Conservation (phyloP, 2,797 vertebrate genomes). For the Epinephelus malabaricus region DNA sequence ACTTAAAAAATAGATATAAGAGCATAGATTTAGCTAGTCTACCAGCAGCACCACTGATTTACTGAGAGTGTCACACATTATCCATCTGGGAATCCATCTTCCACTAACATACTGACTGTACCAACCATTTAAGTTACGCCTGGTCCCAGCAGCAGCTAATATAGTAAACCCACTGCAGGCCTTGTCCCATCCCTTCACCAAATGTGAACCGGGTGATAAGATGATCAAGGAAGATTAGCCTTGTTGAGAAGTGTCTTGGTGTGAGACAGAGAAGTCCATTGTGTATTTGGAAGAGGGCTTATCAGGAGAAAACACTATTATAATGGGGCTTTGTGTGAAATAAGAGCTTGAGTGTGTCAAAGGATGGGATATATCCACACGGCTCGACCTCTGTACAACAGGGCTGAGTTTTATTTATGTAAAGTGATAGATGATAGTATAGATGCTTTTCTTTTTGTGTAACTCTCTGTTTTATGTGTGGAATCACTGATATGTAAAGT, state of each 20-base stretch:
- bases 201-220: conserved; percentile 22
- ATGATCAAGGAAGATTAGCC: conserved; percentile 15
- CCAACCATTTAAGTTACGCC: not conserved
- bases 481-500: not conserved
- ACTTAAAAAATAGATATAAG: no score
- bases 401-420: not conserved
- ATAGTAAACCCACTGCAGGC: not conserved
- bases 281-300: conserved; percentile 33
- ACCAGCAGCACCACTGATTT: no score
- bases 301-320: conserved; percentile 22
- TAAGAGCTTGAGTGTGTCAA: conserved; percentile 1
- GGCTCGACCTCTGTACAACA: not conserved
- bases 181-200: not conserved
- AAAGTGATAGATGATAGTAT: not conserved
- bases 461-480: not conserved
- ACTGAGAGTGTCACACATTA: not conserved
- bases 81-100: conserved; percentile 15
- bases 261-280: not conserved
- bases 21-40: no score
- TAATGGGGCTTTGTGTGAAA: not conserved
- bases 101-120: not conserved
- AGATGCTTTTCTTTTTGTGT: not conserved
- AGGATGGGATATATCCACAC: conserved; percentile 5
- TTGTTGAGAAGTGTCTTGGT: not conserved
- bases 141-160: not conserved